phyloP scores from a whole-genome alignment of 2,888 invertebrate genomes.

The Siphlonurus alternatus region DNA sequence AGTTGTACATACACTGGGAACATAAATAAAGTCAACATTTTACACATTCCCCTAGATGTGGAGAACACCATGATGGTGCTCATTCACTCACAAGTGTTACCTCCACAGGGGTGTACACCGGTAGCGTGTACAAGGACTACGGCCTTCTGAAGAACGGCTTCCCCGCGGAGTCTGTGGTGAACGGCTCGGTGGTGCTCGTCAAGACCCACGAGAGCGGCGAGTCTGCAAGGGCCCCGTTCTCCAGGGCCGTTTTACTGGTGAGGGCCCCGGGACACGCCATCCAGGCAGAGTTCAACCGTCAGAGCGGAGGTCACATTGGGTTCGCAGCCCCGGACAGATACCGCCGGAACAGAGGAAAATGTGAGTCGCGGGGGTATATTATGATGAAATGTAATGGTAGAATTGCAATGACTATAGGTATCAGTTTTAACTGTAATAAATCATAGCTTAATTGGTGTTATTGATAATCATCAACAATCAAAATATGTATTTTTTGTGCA shows the following conservation, averaged over 20 bases:
- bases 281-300: slow-evolving; percentile 62
- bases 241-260: slow-evolving; percentile 50
- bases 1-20: too few relatives aligned
- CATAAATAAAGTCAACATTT: too few relatives aligned
- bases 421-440: neutral
- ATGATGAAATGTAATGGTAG: neutral
- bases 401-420: neutral
- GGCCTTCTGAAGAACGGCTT: slow-evolving; percentile 61
- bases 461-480: too few relatives aligned
- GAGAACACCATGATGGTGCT: too few relatives aligned
- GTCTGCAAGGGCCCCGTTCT: slow-evolving; percentile 37
- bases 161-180: slow-evolving; percentile 57
- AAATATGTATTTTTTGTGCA: too few relatives aligned
- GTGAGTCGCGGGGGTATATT: slow-evolving; percentile 28
- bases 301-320: slow-evolving; percentile 64
- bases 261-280: slow-evolving; percentile 55
- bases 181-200: slow-evolving; percentile 58
- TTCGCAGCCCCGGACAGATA: slow-evolving; percentile 53
- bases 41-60: too few relatives aligned
- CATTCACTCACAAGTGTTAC: too few relatives aligned
- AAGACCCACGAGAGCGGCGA: slow-evolving; percentile 64
- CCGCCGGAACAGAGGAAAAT: slow-evolving; percentile 40
- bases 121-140: slow-evolving; percentile 67
- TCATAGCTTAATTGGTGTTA: too few relatives aligned
- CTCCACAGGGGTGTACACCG: slow-evolving; percentile 54